Evolutionary conservation across 1,140 invertebrate species (phyloP), one percentile per base, ranked within the genome.

Genomic region (Samia ricini): DNA sequence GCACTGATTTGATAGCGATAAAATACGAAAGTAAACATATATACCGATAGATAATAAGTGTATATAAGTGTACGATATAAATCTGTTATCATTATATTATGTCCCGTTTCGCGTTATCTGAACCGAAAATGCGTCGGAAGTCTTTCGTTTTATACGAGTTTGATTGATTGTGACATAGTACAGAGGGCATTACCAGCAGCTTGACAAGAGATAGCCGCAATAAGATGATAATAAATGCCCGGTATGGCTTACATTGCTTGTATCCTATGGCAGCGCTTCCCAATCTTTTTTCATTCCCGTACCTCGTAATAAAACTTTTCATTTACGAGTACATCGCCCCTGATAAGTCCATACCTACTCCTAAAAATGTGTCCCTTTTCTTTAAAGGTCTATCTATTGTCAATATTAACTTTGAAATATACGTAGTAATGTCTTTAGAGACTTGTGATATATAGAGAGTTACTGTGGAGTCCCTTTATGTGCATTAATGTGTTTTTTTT

Each of bases 1-100:
- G 61, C 70, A 70, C 74, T 71, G 71, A 76, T 76, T 76, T 75
- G 64, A 67, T 68, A 33, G 26, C 42, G 73, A 76, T 76, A 76
- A 73, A 50, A n/a, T n/a, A 42, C 33, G 33, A 42, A 42, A 42
- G 33, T 42, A 42, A 10, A 42, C 33, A 42, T n/a, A 42, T 15
- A 15, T 42, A 49, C 54, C n/a, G n/a, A n/a, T n/a, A n/a, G n/a
- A n/a, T n/a, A 65, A 69, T 67, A 66, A 73, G 68, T 73, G 68
- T 71, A 71, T 69, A 76, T 68, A 76, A 72, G n/a, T 67, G 69
- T 8, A 73, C 74, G 71, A 76, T 66, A 66, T 68, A 68, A 71
- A 69, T 68, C 69, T 69, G 50, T 71, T 73, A 73, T 69, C 69
- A 36, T 42, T 5, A 49, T n/a, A n/a, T n/a, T n/a, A 58, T 68